A percentile compares a stretch with the other conserved stretches of the same genome.
Evolutionary conservation across 2,113 vertebrate species (phyloP).

Genomic region (Cryptotis parvus): DNA sequence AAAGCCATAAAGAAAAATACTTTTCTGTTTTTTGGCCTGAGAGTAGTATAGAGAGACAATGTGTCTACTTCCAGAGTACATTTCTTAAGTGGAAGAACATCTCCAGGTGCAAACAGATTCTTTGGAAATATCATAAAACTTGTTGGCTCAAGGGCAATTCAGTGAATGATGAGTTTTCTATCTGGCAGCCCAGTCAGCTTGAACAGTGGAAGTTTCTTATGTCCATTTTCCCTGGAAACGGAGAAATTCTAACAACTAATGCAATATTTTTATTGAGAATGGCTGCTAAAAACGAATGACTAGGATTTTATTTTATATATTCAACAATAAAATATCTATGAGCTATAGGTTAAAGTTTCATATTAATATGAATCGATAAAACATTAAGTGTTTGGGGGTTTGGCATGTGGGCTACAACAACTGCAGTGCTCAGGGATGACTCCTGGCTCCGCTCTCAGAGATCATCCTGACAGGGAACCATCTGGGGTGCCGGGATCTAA

Average conservation of each 20-base stretch:
- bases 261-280: conserved; percentile 79
- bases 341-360: conserved; percentile 14
- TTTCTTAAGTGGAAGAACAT: conserved; percentile 78
- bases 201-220: conserved; percentile 79
- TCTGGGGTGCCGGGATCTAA: no score
- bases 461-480: no score
- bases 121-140: conserved; percentile 79
- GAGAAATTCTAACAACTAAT: conserved; percentile 76
- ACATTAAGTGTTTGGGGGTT: no score
- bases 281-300: conserved; percentile 70
- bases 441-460: no score
- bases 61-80: conserved; percentile 61
- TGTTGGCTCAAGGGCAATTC: conserved; percentile 79
- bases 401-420: no score
- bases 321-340: conserved; percentile 21
- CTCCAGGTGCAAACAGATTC: conserved; percentile 74
- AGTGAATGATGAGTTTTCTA: conserved; percentile 80
- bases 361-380: conserved; percentile 42
- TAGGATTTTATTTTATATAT: conserved; percentile 73
- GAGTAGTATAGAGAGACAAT: conserved; percentile 59
- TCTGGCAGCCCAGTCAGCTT: conserved; percentile 65
- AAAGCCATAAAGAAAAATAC: conserved; percentile 67
- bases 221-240: conserved; percentile 77
- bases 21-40: background rate
- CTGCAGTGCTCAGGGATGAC: no score